These are phyloP conservation scores for Microvelia longipes DNA, from an alignment of 1,140 invertebrate genomes.

Conservation along the genomic window DNA sequence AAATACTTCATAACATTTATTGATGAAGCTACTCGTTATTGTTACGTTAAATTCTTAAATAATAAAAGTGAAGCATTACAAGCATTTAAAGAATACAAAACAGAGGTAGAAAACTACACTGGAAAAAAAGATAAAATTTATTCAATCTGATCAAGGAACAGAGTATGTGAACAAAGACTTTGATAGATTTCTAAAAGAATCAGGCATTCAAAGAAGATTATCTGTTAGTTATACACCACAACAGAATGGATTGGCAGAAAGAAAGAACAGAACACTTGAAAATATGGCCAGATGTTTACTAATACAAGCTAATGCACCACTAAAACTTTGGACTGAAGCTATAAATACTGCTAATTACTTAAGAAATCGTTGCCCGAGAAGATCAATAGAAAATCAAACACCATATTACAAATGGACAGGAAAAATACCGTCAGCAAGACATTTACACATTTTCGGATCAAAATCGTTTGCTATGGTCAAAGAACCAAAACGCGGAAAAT, in stretches of 20 bases:
- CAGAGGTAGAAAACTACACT: background rate
- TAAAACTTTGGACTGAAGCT: constrained; percentile 19
- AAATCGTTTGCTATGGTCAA: too few relatives aligned
- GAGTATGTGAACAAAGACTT: constrained; percentile 20
- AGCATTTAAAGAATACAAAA: constrained; percentile 5
- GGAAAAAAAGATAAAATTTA: constrained; percentile 14
- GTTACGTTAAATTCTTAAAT: constrained; percentile 1
- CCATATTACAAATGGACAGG: constrained; percentile 26
- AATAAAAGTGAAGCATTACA: constrained; percentile 3
- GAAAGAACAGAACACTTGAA: constrained; percentile 26
- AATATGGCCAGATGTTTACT: constrained; percentile 24
- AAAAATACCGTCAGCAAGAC: constrained; percentile 25
- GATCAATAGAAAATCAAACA: constrained; percentile 28
- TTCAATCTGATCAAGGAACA: constrained; percentile 24
- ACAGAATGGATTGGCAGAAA: constrained; percentile 30
- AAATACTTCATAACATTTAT: background rate
- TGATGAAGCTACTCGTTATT: background rate
- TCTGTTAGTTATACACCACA: constrained; percentile 27
- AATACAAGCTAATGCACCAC: constrained; percentile 15
- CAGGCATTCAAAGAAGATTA: constrained; percentile 5
- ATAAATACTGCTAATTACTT: constrained; percentile 30
- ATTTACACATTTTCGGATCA: constrained; percentile 22
- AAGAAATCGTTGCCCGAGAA: constrained; percentile 25
- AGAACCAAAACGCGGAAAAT: too few relatives aligned
- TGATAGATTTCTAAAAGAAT: constrained; percentile 1